Evolutionary conservation across 2,797 vertebrate genomes (phyloP).

Genomic region (Typhlichthys subterraneus): DNA sequence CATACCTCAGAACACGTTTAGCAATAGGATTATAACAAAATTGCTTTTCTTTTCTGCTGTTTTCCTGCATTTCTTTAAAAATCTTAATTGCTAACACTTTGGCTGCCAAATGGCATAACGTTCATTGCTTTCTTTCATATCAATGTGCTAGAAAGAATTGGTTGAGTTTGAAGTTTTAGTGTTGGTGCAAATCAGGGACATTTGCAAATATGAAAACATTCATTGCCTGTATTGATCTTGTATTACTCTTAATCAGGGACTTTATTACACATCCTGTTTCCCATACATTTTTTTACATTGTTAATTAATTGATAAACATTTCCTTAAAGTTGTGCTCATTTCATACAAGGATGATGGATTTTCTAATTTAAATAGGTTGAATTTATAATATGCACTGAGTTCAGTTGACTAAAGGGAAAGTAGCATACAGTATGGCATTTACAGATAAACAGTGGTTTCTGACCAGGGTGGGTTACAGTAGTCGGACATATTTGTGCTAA

Average conservation of each 20-base stretch:
- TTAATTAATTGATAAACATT: constrained; percentile 62
- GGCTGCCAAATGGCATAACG: constrained; percentile 66
- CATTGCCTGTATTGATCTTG: constrained; percentile 80
- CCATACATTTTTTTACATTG: constrained; percentile 66
- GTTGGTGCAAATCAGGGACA: constrained; percentile 95
- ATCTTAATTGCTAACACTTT: constrained; percentile 64
- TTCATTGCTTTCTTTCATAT: constrained; percentile 81
- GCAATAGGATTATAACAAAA: constrained; percentile 89
- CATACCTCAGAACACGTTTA: constrained; percentile 99
- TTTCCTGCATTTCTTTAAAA: constrained; percentile 78
- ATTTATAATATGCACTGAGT: constrained; percentile 91
- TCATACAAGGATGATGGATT: constrained; percentile 75
- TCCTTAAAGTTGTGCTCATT: constrained; percentile 74
- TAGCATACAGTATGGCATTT: constrained; percentile 60
- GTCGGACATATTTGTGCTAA: constrained; percentile 63
- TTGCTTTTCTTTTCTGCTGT: constrained; percentile 73
- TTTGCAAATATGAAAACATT: constrained; percentile 86
- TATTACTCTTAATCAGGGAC: constrained; percentile 81
- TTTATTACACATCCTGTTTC: constrained; percentile 80
- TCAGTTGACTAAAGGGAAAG: constrained; percentile 93
- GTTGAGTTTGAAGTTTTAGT: constrained; percentile 87
- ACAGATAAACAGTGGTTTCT: constrained; percentile 61
- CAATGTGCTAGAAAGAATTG: constrained; percentile 89
- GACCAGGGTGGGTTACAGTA: constrained; percentile 63
- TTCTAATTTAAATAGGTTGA: constrained; percentile 75